Base-by-base conservation (phyloP, 30 jellyfish, hydroid and myxozoan genomes). In the Aurelia sp. region DNA sequence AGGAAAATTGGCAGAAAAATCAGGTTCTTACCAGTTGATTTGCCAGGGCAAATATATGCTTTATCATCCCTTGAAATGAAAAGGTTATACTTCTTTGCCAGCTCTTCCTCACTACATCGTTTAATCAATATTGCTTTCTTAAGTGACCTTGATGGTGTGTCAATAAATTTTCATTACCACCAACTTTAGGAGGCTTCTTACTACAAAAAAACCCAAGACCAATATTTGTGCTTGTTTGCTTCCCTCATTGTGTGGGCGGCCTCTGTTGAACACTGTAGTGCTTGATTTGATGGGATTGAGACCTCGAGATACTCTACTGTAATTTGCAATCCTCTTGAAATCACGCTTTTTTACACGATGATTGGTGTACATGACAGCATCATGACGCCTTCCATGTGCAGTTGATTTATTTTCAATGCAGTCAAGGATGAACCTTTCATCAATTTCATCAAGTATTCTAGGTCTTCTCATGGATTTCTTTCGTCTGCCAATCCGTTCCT, bases 351-450 rank as follows among this genome's bases (percentile, higher is more conserved):
- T 66, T 15, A 66, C 77, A 13, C 77, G 20, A 17, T 66, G 48
- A 22, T 27, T 35, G 19, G 41, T 35, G 30, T 66, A 66, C 77
- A 66, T 66, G 77, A 66, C 77, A 2, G 41, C 41, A 66, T 66
- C 77, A 35, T 66, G 77, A 15, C 77, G 48, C 4, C 77, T 18
- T 66, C 77, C 53, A 35, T 66, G 77, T 13, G 77, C 77, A 13
- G 77, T 66, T 2, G 77, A 66, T 66, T 66, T 66, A 66, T 24
- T 66, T 66, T 66, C 77, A 66, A 66, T 66, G 53, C 77, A 66
- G 4, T 66, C 41, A 13, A 66, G 30, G 11, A 66, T 35, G 41
- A 15, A 66, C 2, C 41, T 18, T 24, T 66, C 77, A 66, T 66
- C 77, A 13, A 27, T 66, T 66, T 66, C 77, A 66, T 66, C 77